Evolutionary conservation across 2,113 vertebrate genomes (phyloP).

Genomic region (Pseudonaja textilis): DNA sequence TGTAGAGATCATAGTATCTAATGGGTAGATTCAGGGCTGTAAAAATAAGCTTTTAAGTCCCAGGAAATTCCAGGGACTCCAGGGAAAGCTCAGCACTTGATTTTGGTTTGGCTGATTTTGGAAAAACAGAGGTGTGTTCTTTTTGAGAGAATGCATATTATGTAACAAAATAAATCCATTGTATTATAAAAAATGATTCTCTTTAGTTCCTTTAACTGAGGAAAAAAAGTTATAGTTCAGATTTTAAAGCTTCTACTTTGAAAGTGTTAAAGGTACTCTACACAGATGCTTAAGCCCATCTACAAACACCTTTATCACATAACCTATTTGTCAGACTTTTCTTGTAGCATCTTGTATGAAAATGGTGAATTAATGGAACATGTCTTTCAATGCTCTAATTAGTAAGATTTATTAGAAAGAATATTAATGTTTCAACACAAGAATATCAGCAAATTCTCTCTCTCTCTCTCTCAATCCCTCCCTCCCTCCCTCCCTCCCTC

Average conservation of each 20-base stretch:
- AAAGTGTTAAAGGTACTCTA: neutral
- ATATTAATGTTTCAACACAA: too few relatives aligned
- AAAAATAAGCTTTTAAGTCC: neutral
- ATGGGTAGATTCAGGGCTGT: neutral
- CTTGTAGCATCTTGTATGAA: too few relatives aligned
- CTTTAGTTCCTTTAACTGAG: neutral
- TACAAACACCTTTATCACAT: too few relatives aligned
- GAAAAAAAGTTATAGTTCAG: neutral
- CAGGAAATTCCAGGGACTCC: neutral
- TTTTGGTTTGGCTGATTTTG: neutral
- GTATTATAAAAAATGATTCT: neutral
- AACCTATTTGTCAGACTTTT: too few relatives aligned
- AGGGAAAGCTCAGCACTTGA: neutral
- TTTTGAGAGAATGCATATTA: neutral
- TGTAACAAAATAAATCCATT: neutral
- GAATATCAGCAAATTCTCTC: too few relatives aligned
- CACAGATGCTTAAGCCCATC: neutral
- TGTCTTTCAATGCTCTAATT: too few relatives aligned
- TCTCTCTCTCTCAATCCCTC: too few relatives aligned
- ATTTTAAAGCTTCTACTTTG: neutral
- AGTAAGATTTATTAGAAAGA: too few relatives aligned
- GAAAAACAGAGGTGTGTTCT: neutral
- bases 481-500: too few relatives aligned
- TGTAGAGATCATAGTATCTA: neutral
- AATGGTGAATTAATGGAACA: too few relatives aligned